Evolutionary conservation across 2,888 invertebrate species (phyloP), one percentile per base, ranked within the genome.

Genomic region (Xanthia icteritia): DNA sequence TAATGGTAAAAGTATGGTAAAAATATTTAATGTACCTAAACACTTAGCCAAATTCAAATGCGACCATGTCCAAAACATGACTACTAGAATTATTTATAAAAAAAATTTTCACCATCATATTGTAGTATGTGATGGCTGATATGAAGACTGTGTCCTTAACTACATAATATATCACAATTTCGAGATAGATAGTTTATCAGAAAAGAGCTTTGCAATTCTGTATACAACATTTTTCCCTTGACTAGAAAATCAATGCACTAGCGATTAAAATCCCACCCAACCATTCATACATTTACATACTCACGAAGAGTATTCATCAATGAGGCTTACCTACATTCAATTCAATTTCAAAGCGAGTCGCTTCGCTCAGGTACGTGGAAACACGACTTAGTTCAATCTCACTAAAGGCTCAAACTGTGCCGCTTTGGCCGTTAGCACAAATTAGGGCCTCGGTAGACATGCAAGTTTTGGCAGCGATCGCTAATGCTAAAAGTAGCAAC

Each of bases 321-420:
- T n/a, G 42, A 27, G 45, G 39, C 45, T 67, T 60, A 42, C 45
- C 63, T 54, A 48, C 58, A 48, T 48, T 67, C 31, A 68, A 65
- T 83, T 4, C 39, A 70, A 70, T 73, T 66, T 67, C 66, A 73
- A 66, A 68, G 68, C 39, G 15, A 56, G 6, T 31, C n/a, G 51
- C 23, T 13, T 17, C 20, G 17, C 27, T 15, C 27, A 60, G 63
- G 39, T 68, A 65, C 27, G n/a, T 0, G 2, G 60, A 69, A 77
- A 69, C 39, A 42, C 27, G 42, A 27, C 45, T 73, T 77, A 68
- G 36, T 68, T 61, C 48, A 68, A 60, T 56, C n/a, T 68, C 23
- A 60, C 31, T 72, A 31, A 60, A 27, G 27, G 56, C 56, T 67
- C 15, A 39, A 31, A 45, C 67, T 67, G 27, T 39, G 39, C 9